Conservation (phyloP, 2,113 vertebrate species). For the Hydrochoerus hydrochaeris region DNA sequence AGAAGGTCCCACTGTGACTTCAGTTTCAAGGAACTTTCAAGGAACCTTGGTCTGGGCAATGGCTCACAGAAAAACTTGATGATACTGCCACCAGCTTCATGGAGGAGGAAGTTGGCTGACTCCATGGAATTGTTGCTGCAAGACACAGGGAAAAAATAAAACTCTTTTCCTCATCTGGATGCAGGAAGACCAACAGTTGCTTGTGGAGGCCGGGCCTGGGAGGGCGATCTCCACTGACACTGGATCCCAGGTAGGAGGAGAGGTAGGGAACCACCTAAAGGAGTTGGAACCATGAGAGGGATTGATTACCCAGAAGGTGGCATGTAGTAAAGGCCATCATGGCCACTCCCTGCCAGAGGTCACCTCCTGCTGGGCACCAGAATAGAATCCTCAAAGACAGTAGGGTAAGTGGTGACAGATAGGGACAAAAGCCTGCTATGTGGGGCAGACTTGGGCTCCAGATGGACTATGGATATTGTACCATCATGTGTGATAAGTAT, state of each 20-base stretch:
- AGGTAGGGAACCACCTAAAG: background rate
- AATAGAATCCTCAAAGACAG: background rate
- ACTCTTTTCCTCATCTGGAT: background rate
- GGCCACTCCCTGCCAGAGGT: background rate
- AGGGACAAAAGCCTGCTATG: background rate
- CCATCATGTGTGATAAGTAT: background rate
- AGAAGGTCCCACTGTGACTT: background rate
- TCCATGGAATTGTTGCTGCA: constrained; percentile 85
- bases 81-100: constrained; percentile 93
- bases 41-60: background rate
- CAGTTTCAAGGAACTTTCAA: background rate
- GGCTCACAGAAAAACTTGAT: constrained; percentile 83
- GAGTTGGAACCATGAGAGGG: background rate
- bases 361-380: background rate
- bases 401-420: background rate
- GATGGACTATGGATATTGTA: background rate
- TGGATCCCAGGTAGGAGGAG: background rate
- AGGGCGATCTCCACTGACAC: background rate
- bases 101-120: constrained; percentile 86
- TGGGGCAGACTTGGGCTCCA: background rate
- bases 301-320: background rate
- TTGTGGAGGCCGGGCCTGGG: background rate
- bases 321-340: background rate
- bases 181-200: background rate
- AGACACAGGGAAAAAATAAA: constrained; percentile 36